These are phyloP conservation scores for Thunnus albacares DNA, from an alignment of 2,797 vertebrate species.

Conservation along the genomic window DNA sequence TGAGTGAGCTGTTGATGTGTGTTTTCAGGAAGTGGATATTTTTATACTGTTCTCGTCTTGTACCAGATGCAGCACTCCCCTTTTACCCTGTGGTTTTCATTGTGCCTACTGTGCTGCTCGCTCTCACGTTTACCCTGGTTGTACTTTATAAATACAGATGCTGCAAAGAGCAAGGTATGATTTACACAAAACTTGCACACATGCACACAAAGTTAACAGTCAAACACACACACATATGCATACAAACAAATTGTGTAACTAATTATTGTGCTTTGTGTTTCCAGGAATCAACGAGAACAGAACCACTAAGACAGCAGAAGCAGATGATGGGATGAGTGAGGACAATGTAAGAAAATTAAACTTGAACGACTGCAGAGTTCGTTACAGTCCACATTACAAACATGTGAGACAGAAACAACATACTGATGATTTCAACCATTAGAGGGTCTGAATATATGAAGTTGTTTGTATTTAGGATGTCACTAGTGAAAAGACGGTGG, in stretches of 20 bases:
- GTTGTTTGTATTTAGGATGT: neutral
- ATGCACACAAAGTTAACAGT: neutral
- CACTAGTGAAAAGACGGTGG: neutral
- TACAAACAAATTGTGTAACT: neutral
- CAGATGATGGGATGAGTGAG: fast-evolving
- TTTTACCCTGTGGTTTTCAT: neutral
- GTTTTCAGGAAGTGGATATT: neutral
- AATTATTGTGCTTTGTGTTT: slow-evolving; percentile 7
- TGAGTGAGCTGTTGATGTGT: no score
- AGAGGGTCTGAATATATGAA: neutral
- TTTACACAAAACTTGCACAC: neutral
- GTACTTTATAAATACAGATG: slow-evolving; percentile 27
- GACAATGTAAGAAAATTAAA: slow-evolving; percentile 29
- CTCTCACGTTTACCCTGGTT: neutral
- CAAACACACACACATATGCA: neutral
- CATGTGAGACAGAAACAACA: neutral
- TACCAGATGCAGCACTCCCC: neutral
- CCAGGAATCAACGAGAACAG: neutral
- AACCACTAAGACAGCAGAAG: neutral
- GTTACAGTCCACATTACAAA: neutral
- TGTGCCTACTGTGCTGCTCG: neutral
- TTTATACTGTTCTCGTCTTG: neutral
- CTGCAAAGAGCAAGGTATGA: slow-evolving; percentile 40
- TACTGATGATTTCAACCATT: neutral
- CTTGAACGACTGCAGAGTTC: neutral